A percentile compares a stretch with the other conserved stretches of the same genome.
phyloP scores from a whole-genome alignment of 2,888 invertebrate genomes.

The Venustoraphidia nigricollis region DNA sequence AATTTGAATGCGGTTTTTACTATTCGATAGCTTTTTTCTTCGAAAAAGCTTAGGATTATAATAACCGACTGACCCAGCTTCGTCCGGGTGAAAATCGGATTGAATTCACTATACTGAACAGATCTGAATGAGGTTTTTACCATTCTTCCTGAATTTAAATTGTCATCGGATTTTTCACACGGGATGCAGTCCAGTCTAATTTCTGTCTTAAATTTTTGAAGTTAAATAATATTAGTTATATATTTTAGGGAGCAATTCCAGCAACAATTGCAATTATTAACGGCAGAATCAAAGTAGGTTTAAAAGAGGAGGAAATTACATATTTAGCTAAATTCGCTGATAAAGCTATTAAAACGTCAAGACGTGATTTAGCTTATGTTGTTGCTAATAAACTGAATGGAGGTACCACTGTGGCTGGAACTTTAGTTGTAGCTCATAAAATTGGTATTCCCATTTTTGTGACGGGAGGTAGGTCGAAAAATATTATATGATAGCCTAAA shows the following conservation, averaged over 20 bases:
- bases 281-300: slow-evolving; percentile 70
- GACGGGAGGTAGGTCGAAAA: slow-evolving; percentile 55
- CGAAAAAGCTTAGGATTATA: too few species aligned
- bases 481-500: too few species aligned
- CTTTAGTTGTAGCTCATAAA: slow-evolving; percentile 68
- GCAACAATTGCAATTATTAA: slow-evolving; percentile 84
- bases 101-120: too few species aligned
- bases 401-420: slow-evolving; percentile 94
- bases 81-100: too few species aligned
- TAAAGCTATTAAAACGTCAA: slow-evolving; percentile 63
- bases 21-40: too few species aligned
- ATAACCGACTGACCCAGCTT: too few species aligned
- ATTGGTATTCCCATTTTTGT: slow-evolving; percentile 84
- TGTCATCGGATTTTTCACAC: too few species aligned
- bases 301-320: slow-evolving; percentile 45
- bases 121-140: too few species aligned
- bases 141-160: too few species aligned
- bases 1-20: too few species aligned
- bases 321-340: slow-evolving; percentile 38
- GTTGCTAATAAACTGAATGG: slow-evolving; percentile 56
- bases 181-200: too few species aligned
- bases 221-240: slow-evolving; percentile 4
- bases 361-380: slow-evolving; percentile 70
- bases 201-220: background rate
- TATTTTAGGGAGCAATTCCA: slow-evolving; percentile 59